Percentiles rank a stretch among this genome's conserved stretches.
Evolutionary conservation across 2,797 vertebrate species (phyloP).

Genomic region (Sebastolobus alascanus): DNA sequence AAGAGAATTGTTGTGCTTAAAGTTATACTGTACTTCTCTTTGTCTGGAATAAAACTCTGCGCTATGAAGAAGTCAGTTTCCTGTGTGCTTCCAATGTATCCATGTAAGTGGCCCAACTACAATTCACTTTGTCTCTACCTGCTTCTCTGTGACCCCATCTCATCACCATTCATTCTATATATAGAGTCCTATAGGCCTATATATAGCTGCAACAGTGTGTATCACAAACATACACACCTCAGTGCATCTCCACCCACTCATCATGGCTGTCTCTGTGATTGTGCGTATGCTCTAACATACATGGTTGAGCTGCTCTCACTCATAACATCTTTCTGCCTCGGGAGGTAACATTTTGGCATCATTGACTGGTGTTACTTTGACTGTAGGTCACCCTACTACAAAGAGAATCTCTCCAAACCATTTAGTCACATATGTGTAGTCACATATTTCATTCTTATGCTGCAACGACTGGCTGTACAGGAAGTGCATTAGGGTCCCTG

Average conservation of each 20-base stretch:
- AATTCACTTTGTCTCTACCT: constrained; percentile 71
- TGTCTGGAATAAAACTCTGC: constrained; percentile 85
- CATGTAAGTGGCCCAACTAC: constrained; percentile 81
- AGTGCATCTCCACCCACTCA: constrained; percentile 46
- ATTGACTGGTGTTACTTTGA: constrained; percentile 18
- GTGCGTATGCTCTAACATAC: constrained; percentile 37
- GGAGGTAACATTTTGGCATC: constrained; percentile 29
- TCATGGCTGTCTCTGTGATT: constrained; percentile 55
- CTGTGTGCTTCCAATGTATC: constrained; percentile 75
- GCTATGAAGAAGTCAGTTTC: constrained; percentile 82
- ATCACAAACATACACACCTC: constrained; percentile 41
- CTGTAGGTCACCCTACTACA: not conserved
- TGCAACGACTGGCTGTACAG: constrained; percentile 9
- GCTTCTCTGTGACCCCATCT: constrained; percentile 64
- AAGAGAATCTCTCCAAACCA: constrained; percentile 18
- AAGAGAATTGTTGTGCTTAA: constrained; percentile 58
- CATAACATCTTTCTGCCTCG: constrained; percentile 27
- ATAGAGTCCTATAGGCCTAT: constrained; percentile 63
- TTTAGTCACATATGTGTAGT: constrained; percentile 17
- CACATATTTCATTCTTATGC: constrained; percentile 27
- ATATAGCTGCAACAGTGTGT: constrained; percentile 62
- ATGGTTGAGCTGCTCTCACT: constrained; percentile 13
- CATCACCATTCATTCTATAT: constrained; percentile 60
- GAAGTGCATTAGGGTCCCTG: constrained; percentile 21
- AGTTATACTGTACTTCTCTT: constrained; percentile 78